Conservation (phyloP, 2,113 vertebrate species). For the Sphyrna mokarran region DNA sequence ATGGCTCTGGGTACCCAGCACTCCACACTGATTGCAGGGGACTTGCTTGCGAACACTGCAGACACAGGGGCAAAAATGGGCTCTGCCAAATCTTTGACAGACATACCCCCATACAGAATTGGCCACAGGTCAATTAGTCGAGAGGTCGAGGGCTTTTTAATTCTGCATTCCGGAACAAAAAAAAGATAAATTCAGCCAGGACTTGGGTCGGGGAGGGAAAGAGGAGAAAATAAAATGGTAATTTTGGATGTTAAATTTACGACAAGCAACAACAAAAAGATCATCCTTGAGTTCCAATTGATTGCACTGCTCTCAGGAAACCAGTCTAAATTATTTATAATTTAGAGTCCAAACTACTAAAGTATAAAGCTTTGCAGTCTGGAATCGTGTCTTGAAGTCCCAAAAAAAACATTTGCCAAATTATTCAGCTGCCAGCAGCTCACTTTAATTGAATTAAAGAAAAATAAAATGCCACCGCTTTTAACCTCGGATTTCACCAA, state of each 20-base stretch:
- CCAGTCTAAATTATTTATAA: slow-evolving; percentile 6
- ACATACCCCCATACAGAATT: background rate
- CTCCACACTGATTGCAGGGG: too few relatives aligned
- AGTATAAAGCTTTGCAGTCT: background rate
- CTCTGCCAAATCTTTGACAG: background rate
- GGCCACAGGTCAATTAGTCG: background rate
- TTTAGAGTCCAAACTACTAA: background rate
- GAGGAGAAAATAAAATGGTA: background rate
- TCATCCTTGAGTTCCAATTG: background rate
- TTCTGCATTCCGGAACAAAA: background rate
- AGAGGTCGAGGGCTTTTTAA: background rate
- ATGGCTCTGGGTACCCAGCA: background rate
- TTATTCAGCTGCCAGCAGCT: background rate
- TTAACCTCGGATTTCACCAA: background rate
- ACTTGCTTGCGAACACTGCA: too few relatives aligned
- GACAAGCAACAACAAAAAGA: background rate
- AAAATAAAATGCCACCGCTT: background rate
- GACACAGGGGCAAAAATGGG: too few relatives aligned
- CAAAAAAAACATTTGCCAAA: slow-evolving; percentile 25
- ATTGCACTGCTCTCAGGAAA: slow-evolving; percentile 18
- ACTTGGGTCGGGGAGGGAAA: background rate
- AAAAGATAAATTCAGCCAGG: background rate
- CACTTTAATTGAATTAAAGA: background rate
- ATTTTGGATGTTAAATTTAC: background rate
- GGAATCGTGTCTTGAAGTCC: background rate